A percentile compares a stretch with the other conserved stretches of the same genome.
Evolutionary conservation across 2,888 invertebrate species (phyloP).

Genomic region (Drosophila gaucha): DNA sequence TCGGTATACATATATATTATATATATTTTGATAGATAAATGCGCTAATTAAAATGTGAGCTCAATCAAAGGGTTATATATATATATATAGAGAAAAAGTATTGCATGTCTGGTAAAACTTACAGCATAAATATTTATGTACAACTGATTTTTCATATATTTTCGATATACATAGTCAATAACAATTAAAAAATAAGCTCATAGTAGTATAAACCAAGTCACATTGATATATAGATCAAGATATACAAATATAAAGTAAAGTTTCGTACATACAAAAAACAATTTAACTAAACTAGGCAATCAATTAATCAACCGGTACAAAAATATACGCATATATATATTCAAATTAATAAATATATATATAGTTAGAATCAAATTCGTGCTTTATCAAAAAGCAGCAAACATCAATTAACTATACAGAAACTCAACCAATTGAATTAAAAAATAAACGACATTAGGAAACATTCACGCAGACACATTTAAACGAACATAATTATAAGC

Average conservation of each 20-base stretch:
- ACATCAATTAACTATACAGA: constrained; percentile 65
- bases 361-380: constrained; percentile 27
- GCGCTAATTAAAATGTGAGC: constrained; percentile 70
- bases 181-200: constrained; percentile 69
- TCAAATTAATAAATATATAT: constrained; percentile 6
- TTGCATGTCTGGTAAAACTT: constrained; percentile 57
- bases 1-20: constrained; percentile 45
- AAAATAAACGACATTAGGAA: constrained; percentile 34
- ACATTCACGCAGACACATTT: constrained; percentile 40
- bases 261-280: constrained; percentile 68
- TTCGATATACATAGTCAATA: constrained; percentile 65
- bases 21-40: constrained; percentile 61
- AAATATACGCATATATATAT: constrained; percentile 51
- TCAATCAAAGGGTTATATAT: constrained; percentile 23
- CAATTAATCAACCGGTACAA: constrained; percentile 63
- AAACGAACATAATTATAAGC: constrained; percentile 36
- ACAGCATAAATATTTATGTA: constrained; percentile 57
- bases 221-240: constrained; percentile 50
- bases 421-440: constrained; percentile 44
- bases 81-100: constrained; percentile 40
- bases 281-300: constrained; percentile 73
- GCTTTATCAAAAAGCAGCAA: constrained; percentile 56
- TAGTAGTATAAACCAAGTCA: constrained; percentile 59
- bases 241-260: constrained; percentile 48
- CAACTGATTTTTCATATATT: constrained; percentile 64